Conservation (phyloP, 2,113 vertebrate genomes). For the Petrocephalus microphthalmus region DNA sequence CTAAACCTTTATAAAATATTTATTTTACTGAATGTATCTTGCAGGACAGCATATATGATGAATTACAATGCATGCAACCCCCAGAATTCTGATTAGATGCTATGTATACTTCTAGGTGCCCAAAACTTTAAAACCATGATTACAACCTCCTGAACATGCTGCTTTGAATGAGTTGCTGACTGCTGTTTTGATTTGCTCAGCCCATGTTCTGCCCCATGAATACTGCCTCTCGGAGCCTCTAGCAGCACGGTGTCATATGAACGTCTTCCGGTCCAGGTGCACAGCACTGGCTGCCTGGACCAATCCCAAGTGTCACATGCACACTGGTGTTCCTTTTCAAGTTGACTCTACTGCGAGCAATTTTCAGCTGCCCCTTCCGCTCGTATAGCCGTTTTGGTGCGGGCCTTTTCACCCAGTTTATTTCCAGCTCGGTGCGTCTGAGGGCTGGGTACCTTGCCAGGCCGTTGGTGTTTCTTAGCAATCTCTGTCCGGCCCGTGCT, state of each 20-base stretch:
- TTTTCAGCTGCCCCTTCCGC: background rate
- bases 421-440: background rate
- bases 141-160: background rate
- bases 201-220: background rate
- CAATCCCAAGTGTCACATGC: background rate
- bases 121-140: background rate
- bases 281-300: background rate
- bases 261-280: background rate
- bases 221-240: background rate
- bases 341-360: background rate
- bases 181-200: background rate
- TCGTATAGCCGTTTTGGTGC: background rate
- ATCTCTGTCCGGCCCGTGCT: background rate
- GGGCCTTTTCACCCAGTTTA: background rate
- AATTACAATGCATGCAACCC: background rate
- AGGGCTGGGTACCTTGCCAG: background rate
- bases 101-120: background rate
- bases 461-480: background rate
- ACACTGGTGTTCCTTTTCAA: background rate
- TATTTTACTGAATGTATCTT: background rate
- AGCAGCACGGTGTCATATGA: background rate
- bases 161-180: background rate
- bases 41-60: background rate
- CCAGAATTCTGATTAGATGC: background rate
- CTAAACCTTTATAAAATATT: background rate